These are phyloP conservation scores for Oreochromis tanganicae DNA, from an alignment of 2,113 vertebrate species.

Conservation along the genomic window DNA sequence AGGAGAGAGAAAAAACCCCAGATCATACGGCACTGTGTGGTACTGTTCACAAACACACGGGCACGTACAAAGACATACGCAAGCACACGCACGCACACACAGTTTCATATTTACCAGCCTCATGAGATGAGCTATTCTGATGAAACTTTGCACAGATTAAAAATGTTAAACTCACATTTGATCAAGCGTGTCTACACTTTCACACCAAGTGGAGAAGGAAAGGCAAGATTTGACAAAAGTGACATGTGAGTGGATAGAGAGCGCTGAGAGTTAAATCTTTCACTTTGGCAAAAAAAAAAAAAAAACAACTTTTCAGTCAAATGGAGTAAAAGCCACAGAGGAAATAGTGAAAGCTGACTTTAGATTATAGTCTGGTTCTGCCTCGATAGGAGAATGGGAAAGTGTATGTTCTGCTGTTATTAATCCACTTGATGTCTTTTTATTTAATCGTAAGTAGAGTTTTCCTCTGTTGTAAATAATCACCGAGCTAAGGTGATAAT, in stretches of 20 bases:
- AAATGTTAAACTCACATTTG: slow-evolving; percentile 67
- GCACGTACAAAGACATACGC: background rate
- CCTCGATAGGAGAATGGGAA: background rate
- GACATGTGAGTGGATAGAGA: slow-evolving; percentile 55
- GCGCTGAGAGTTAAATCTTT: slow-evolving; percentile 59
- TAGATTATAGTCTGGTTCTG: slow-evolving; percentile 37
- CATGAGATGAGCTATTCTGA: slow-evolving; percentile 59
- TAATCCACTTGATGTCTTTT: slow-evolving; percentile 20
- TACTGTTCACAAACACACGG: slow-evolving; percentile 19
- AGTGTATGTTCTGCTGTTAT: background rate
- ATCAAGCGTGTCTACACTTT: slow-evolving; percentile 57
- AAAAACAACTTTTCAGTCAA: slow-evolving; percentile 47
- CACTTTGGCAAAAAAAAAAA: slow-evolving; percentile 7
- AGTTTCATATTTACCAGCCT: slow-evolving; percentile 56
- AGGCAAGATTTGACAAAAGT: slow-evolving; percentile 63
- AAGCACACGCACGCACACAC: slow-evolving; percentile 9
- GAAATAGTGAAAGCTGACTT: slow-evolving; percentile 37
- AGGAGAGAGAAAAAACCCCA: background rate
- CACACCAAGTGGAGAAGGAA: slow-evolving; percentile 41
- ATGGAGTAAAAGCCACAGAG: slow-evolving; percentile 49
- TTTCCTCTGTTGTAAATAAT: slow-evolving; percentile 10
- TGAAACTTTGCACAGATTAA: slow-evolving; percentile 68
- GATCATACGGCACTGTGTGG: slow-evolving; percentile 28
- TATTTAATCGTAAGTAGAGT: background rate
- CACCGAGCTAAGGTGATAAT: background rate